Percentiles rank a stretch among this genome's conserved stretches.
These are phyloP conservation scores for Platycercus adscitus DNA, from an alignment of 2,113 vertebrate species.

Conservation along the genomic window DNA sequence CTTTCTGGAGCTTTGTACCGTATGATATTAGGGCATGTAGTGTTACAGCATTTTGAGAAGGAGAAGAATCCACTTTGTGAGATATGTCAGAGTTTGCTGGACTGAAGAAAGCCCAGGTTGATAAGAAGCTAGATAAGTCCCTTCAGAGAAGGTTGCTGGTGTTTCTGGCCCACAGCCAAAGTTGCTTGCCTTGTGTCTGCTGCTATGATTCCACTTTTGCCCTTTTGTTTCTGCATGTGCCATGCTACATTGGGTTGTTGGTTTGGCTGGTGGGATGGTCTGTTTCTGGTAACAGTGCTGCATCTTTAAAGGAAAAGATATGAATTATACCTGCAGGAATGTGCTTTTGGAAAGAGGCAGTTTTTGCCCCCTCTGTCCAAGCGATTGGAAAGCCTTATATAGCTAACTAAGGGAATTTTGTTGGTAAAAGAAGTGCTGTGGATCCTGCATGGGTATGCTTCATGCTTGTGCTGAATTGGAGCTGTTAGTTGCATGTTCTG, in stretches of 20 bases:
- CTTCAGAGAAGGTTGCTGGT: neutral
- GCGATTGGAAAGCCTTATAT: neutral
- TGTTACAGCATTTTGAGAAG: neutral
- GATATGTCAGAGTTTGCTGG: neutral
- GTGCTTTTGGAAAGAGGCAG: neutral
- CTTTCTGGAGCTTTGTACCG: neutral
- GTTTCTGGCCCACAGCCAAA: neutral
- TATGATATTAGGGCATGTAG: neutral
- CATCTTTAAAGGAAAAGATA: neutral
- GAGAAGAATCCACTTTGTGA: neutral
- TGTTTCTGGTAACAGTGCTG: neutral
- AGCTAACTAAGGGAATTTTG: neutral
- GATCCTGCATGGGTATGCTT: neutral
- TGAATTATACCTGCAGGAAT: neutral
- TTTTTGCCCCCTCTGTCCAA: neutral
- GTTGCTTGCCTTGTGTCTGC: neutral
- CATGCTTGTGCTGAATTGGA: neutral
- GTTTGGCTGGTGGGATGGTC: neutral
- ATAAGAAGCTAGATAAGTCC: neutral
- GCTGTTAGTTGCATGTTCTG: neutral
- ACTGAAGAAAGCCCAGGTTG: neutral
- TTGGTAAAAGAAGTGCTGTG: neutral
- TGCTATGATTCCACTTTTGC: neutral
- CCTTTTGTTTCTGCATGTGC: neutral
- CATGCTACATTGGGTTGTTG: fast-evolving